Evolutionary conservation across 2,113 vertebrate genomes (phyloP), one percentile per base, ranked within the genome.

Genomic region (Rissa tridactyla): DNA sequence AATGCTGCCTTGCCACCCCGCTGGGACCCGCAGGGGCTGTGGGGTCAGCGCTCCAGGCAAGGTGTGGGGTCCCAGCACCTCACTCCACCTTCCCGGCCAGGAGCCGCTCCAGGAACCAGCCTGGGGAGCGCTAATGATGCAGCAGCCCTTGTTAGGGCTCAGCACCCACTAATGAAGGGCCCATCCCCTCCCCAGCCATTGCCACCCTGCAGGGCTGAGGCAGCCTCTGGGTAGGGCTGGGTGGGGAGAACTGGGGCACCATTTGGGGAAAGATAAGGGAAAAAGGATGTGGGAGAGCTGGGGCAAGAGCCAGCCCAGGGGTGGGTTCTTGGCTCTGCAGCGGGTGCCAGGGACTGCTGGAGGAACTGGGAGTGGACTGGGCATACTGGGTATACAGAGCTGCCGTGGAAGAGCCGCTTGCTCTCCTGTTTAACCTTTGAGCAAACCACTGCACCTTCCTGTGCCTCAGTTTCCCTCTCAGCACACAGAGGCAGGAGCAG

Each of bases 1-100:
- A 10, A 9, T 5, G 6, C 36, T 49, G 30, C 57, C 44, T 64
- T 61, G 29, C 10, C n/a, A 38, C 18, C 19, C 34, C 0, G 0
- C 64, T 40, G 66, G 32, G n/a, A 36, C 42, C 27, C 6, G 1
- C 3, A 2, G 5, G 8, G 55, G 27, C 9, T 30, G 18, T n/a
- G 81, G 49, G 55, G 9, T 62, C 79, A 25, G 55, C 34, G 49
- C n/a, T 60, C 30, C 0, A 0, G 38, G 32, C 44, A 22, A 13
- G 15, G 25, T 4, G 8, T 17, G 25, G 51, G 44, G 1, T 55
- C 62, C 52, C 62, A 58, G 34, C 29, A 30, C 60, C 68, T 30
- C 40, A 6, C 18, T 44, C 9, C 32, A 26, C 17, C 13, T 23
- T 22, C 40, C 80, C 68, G 30, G n/a, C 25, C 70, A 51, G 70